Percentiles rank a stretch among this genome's conserved stretches.
Conservation (phyloP, 2,797 vertebrate species). For the Ctenosaura bakeri region DNA sequence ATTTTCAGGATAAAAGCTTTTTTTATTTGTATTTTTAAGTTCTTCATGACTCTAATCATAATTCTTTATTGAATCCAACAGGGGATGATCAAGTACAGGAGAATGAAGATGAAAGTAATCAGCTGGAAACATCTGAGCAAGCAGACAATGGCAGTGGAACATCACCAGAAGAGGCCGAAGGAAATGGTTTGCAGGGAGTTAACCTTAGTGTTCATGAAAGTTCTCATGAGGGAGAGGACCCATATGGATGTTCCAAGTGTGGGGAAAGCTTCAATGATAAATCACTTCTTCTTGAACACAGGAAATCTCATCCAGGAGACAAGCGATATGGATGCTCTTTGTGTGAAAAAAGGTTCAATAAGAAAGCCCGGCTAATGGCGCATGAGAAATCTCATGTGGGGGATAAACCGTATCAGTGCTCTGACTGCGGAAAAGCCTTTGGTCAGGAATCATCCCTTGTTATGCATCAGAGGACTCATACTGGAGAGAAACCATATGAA, state of each 20-base stretch:
- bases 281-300: slow-evolving; percentile 28
- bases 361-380: slow-evolving; percentile 21
- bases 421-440: slow-evolving; percentile 25
- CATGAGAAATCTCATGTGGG: slow-evolving; percentile 33
- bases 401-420: slow-evolving; percentile 29
- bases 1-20: neutral
- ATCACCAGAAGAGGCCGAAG: neutral
- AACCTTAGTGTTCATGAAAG: slow-evolving; percentile 7
- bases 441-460: slow-evolving; percentile 13
- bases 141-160: no score
- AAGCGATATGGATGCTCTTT: slow-evolving; percentile 17
- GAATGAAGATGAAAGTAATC: neutral
- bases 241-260: slow-evolving; percentile 33
- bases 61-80: neutral
- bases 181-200: neutral
- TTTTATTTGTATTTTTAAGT: neutral
- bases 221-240: neutral
- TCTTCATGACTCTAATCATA: neutral
- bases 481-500: slow-evolving; percentile 26
- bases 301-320: slow-evolving; percentile 21
- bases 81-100: neutral
- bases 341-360: slow-evolving; percentile 35
- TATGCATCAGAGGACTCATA: slow-evolving; percentile 31
- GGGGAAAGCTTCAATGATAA: slow-evolving; percentile 20
- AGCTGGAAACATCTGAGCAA: neutral